A percentile compares a stretch with the other conserved stretches of the same genome.
These are phyloP conservation scores for Theristicus caerulescens DNA, from an alignment of 2,113 vertebrate genomes.

Conservation along the genomic window DNA sequence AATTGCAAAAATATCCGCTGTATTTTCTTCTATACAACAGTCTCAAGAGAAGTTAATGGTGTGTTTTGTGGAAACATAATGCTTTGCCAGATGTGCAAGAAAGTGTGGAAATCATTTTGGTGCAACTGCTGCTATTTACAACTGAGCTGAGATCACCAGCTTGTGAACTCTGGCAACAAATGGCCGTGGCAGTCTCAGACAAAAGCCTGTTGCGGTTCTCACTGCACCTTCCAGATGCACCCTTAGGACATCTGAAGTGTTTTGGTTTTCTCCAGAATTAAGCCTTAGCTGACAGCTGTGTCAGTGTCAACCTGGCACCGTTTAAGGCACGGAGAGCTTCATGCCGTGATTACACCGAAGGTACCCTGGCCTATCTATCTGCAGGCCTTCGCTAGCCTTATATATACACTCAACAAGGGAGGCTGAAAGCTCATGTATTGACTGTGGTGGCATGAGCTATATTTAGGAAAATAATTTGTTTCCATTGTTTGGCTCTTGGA, in stretches of 20 bases:
- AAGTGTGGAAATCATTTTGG: neutral
- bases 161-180: neutral
- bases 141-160: neutral
- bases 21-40: neutral
- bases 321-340: neutral
- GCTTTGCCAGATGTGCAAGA: neutral
- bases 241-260: neutral
- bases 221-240: neutral
- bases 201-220: neutral
- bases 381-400: neutral
- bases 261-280: neutral
- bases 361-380: rapidly evolving
- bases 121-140: neutral
- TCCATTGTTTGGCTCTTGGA: neutral
- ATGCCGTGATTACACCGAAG: rapidly evolving
- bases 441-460: neutral
- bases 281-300: neutral
- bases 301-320: neutral
- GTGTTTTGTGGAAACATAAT: rapidly evolving
- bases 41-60: neutral
- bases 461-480: neutral
- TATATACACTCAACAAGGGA: rapidly evolving
- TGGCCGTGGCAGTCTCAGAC: rapidly evolving
- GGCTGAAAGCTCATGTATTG: neutral
- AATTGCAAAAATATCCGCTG: neutral